Conservation (phyloP, 2,113 vertebrate genomes). For the Indri indri region DNA sequence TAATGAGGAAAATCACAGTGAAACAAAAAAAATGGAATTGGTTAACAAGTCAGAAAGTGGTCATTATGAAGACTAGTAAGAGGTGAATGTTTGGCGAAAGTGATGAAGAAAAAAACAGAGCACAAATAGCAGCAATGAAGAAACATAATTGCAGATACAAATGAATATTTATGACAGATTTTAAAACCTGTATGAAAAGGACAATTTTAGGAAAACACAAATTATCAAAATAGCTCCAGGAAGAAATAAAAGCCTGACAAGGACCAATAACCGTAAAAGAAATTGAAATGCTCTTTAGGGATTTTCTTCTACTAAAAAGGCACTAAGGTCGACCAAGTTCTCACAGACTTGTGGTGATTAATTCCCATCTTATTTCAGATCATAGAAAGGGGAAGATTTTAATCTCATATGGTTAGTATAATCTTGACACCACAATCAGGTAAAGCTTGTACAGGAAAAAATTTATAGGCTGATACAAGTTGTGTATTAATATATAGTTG, state of each 20-base stretch:
- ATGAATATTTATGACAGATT: not conserved
- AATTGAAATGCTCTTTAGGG: not conserved
- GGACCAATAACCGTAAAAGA: not conserved
- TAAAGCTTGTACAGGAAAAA: not conserved
- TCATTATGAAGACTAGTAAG: not conserved
- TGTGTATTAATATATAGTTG: not conserved
- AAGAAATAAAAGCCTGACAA: not conserved
- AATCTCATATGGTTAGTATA: not conserved
- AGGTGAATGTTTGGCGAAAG: not conserved
- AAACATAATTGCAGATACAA: not conserved
- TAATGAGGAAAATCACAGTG: not conserved
- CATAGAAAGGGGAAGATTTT: not conserved
- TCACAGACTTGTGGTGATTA: not conserved
- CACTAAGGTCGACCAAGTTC: not conserved
- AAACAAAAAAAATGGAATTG: not conserved
- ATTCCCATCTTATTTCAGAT: not conserved
- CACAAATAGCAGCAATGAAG: not conserved
- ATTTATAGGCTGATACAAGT: not conserved
- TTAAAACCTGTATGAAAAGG: not conserved
- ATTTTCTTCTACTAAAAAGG: not conserved
- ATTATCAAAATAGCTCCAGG: not conserved
- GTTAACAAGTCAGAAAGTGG: not conserved
- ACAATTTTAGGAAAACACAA: not conserved
- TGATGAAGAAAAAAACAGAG: not conserved
- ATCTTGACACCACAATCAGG: not conserved